phyloP scores from a whole-genome alignment of 2,888 invertebrate species.

The Blera fallax region DNA sequence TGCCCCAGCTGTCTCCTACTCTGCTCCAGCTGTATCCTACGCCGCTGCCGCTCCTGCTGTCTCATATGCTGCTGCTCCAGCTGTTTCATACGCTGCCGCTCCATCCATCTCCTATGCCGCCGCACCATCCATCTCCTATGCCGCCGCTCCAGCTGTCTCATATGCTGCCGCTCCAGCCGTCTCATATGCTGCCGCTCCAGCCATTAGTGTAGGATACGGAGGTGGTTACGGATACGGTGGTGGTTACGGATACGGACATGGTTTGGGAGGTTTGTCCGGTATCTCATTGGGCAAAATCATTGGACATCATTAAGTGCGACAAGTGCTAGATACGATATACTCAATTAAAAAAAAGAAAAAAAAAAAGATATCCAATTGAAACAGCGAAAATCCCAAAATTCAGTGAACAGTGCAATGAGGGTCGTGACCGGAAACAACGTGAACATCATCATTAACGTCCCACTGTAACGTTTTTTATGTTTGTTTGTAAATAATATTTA shows the following conservation, averaged over 20 bases:
- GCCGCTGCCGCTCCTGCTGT: constrained; percentile 77
- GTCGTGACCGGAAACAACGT: constrained; percentile 40
- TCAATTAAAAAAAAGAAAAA: constrained; percentile 40
- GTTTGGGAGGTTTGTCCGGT: constrained; percentile 73
- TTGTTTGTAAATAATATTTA: constrained; percentile 71
- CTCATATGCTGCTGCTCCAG: constrained; percentile 76
- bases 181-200: constrained; percentile 75
- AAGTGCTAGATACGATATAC: constrained; percentile 27
- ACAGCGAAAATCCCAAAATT: constrained; percentile 68
- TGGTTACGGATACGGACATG: constrained; percentile 73
- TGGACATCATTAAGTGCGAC: constrained; percentile 61
- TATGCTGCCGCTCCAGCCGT: constrained; percentile 71
- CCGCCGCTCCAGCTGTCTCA: too few relatives aligned
- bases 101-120: constrained; percentile 77
- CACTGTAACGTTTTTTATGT: constrained; percentile 47
- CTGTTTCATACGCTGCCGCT: constrained; percentile 74
- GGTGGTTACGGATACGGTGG: constrained; percentile 73
- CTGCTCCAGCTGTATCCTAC: constrained; percentile 75
- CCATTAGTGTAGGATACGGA: constrained; percentile 75
- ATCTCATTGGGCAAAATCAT: constrained; percentile 52
- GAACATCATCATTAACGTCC: constrained; percentile 15
- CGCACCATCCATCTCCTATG: too few relatives aligned
- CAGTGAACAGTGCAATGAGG: constrained; percentile 69
- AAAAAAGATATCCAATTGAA: constrained; percentile 17
- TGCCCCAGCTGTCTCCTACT: constrained; percentile 78